Evolutionary conservation across 1,140 invertebrate genomes (phyloP), one percentile per base, ranked within the genome.

Genomic region (Oryzaephilus surinamensis): DNA sequence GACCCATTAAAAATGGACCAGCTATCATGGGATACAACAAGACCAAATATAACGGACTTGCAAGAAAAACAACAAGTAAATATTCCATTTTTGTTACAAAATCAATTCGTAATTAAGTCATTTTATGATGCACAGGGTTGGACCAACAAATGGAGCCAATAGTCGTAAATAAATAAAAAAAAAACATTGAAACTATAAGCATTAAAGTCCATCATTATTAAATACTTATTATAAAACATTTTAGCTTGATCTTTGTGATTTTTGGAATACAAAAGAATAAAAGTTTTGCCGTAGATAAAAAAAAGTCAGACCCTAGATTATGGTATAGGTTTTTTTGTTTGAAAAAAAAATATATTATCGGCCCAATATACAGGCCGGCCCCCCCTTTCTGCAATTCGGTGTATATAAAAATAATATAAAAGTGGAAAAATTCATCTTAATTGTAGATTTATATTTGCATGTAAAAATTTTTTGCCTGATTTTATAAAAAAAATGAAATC

Each of bases 261-360:
- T 52, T 58, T 51, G 49, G 47, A 50, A 52, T 51, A 55, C 53
- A 48, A n/a, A n/a, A n/a, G n/a, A n/a, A n/a, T n/a, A n/a, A n/a
- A n/a, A 53, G 39, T 48, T 52, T 54, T 54, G 41, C 50, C 41
- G 52, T 54, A 54, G 52, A 31, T 36, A 13, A 36, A 16, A 27
- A 28, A 38, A 8, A 15, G 10, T 24, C 11, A 24, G 10, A 41
- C 28, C 33, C 46, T 51, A 49, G 49, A 21, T 24, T 24, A 6
- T 24, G 10, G 10, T 11, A 24, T 24, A n/a, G 10, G 8, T 24
- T 24, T 41, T 45, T 41, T 49, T 45, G 45, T 46, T 20, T 20
- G 4, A 20, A 20, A 20, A 20, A 8, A 20, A 20, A 20, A 20
- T 20, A 8, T 43, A 19, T 45, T 43, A 29, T 18, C 30, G 43